A percentile compares a stretch with the other conserved stretches of the same genome.
phyloP scores from a whole-genome alignment of 2,888 invertebrate genomes.

The Drosophila barbarae region DNA sequence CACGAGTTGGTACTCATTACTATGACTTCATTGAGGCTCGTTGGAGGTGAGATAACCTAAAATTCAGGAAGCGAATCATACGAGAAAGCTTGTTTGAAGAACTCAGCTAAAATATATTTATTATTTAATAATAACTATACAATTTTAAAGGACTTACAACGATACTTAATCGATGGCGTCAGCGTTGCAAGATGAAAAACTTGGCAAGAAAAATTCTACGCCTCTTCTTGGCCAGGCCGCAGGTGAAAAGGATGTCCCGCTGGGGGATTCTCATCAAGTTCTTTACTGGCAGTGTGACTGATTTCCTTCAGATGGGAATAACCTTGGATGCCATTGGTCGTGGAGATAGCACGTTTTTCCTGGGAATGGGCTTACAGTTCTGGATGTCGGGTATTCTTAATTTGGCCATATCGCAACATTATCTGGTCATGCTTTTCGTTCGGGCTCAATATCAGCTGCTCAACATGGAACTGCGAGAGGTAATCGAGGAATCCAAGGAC shows the following conservation, averaged over 20 bases:
- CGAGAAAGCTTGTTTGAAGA: not conserved
- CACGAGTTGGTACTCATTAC: slow-evolving; percentile 30
- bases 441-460: slow-evolving; percentile 52
- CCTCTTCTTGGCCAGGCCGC: slow-evolving; percentile 31
- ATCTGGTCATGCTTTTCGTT: slow-evolving; percentile 43
- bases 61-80: not conserved
- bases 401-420: slow-evolving; percentile 47
- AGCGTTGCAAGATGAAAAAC: slow-evolving; percentile 28
- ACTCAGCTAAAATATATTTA: too few species aligned
- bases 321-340: not conserved
- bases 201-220: slow-evolving; percentile 20
- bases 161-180: slow-evolving; percentile 51
- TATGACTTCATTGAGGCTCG: not conserved
- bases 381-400: slow-evolving; percentile 42
- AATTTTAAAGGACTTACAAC: slow-evolving; percentile 16
- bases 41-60: slow-evolving; percentile 2
- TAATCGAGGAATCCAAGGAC: slow-evolving; percentile 22
- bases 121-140: not conserved
- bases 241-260: slow-evolving; percentile 39
- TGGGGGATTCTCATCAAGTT: slow-evolving; percentile 45
- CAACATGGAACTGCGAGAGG: slow-evolving; percentile 40
- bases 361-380: slow-evolving; percentile 2
- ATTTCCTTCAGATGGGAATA: slow-evolving; percentile 13
- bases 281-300: not conserved
- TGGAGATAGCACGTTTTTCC: not conserved